Evolutionary conservation across 2,113 vertebrate genomes (phyloP), one percentile per base, ranked within the genome.

Genomic region (Lontra canadensis): DNA sequence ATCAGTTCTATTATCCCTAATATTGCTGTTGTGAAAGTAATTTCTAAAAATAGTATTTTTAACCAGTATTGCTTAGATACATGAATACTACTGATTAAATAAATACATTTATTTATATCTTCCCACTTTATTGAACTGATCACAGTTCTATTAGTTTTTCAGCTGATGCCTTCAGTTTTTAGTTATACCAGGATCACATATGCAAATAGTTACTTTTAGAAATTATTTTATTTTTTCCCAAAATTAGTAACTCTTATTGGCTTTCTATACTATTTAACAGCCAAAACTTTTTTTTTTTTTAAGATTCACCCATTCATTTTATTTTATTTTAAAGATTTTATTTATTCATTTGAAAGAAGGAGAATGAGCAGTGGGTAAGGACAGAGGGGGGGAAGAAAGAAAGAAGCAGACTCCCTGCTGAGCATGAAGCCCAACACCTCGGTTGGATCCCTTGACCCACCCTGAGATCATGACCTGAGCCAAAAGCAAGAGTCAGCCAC

Each of bases 41-140:
- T 52, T 95, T 92, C 36, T 73, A 92, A 85, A 96, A 88, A 18
- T 34, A 79, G 10, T 39, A 90, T 61, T 73, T 76, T 29, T 82
- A 95, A 82, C 61, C 39, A 63, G 8, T 88, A 84, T 29, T 42
- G 11, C 78, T 67, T 81, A 52, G 42, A 57, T 67, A 59, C 2
- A 81, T 13, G 73, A 93, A 42, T 42, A 87, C 7, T 81, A 81
- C 0, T 87, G 57, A 76, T n/a, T 76, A 61, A 61, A 25, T 59
- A 59, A 59, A 67, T 36, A 23, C 36, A 80, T 80, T 59, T 88
- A 73, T 55, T 52, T 31, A 85, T 85, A 85, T 79, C 23, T 36
- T 76, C 49, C 52, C 63, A 25, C n/a, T 85, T 94, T 52, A 34
- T 39, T 21, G 12, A 63, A 94, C 11, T 47, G 36, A 82, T 95